These are phyloP conservation scores for Axis porcinus DNA, from an alignment of 2,113 vertebrate species.

Conservation along the genomic window DNA sequence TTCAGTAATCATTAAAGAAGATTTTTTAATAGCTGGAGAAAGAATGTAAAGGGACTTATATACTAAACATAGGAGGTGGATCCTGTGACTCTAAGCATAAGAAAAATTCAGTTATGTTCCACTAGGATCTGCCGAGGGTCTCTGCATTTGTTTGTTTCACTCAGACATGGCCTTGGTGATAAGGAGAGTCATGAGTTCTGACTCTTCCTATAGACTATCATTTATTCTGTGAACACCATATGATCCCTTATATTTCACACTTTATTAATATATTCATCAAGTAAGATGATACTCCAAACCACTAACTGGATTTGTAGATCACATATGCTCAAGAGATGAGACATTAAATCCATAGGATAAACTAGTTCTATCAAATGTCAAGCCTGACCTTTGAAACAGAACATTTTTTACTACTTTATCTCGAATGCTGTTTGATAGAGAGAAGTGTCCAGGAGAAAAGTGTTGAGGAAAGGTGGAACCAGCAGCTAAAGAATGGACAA, in stretches of 20 bases:
- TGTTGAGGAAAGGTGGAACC: conserved; percentile 53
- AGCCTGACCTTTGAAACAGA: not conserved
- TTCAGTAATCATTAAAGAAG: not conserved
- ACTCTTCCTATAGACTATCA: not conserved
- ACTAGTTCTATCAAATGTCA: not conserved
- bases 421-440: too few species aligned
- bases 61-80: not conserved
- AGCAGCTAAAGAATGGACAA: conserved; percentile 38
- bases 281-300: not conserved
- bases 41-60: not conserved
- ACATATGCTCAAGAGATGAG: not conserved
- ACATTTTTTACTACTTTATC: not conserved
- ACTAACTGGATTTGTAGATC: not conserved
- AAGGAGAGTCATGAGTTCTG: not conserved
- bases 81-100: not conserved
- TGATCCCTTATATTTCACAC: not conserved
- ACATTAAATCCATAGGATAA: not conserved
- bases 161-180: not conserved
- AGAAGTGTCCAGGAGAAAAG: not conserved
- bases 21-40: not conserved
- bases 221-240: not conserved
- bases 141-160: not conserved
- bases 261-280: not conserved
- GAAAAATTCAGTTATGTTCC: not conserved
- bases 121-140: not conserved